Evolutionary conservation across 2,888 invertebrate genomes (phyloP).

Genomic region (Drosophila hamatofila): DNA sequence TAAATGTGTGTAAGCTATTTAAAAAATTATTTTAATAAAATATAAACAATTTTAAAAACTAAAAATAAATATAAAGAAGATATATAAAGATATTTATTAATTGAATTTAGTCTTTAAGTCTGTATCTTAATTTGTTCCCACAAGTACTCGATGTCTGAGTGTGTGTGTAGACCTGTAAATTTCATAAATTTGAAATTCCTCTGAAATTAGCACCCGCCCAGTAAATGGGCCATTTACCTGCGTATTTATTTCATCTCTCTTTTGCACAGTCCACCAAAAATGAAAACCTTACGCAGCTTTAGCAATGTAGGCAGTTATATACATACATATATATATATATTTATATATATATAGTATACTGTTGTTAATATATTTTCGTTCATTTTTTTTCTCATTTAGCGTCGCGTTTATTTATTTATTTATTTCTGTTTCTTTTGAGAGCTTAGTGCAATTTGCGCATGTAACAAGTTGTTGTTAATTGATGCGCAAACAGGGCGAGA

Average conservation of each 20-base stretch:
- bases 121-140: conserved; percentile 46
- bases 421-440: conserved; percentile 35
- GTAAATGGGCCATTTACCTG: conserved; percentile 48
- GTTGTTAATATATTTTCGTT: conserved; percentile 27
- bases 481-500: conserved; percentile 67
- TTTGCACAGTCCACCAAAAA: conserved; percentile 41
- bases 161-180: conserved; percentile 47
- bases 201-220: conserved; percentile 65
- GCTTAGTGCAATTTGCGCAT: conserved; percentile 72
- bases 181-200: conserved; percentile 66
- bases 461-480: conserved; percentile 82
- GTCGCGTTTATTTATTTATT: conserved; percentile 64
- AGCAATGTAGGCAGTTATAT: conserved; percentile 17
- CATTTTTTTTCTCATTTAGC: conserved; percentile 54
- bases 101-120: neutral
- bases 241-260: conserved; percentile 10
- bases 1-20: conserved; percentile 13
- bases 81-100: neutral
- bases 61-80: neutral
- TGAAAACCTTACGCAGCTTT: conserved; percentile 63
- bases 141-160: conserved; percentile 20
- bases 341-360: conserved; percentile 12
- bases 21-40: conserved; percentile 11
- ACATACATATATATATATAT: conserved; percentile 5
- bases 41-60: neutral